A percentile compares a stretch with the other conserved stretches of the same genome.
phyloP scores from a whole-genome alignment of 1,140 invertebrate genomes.

The Calephelis nemesis region DNA sequence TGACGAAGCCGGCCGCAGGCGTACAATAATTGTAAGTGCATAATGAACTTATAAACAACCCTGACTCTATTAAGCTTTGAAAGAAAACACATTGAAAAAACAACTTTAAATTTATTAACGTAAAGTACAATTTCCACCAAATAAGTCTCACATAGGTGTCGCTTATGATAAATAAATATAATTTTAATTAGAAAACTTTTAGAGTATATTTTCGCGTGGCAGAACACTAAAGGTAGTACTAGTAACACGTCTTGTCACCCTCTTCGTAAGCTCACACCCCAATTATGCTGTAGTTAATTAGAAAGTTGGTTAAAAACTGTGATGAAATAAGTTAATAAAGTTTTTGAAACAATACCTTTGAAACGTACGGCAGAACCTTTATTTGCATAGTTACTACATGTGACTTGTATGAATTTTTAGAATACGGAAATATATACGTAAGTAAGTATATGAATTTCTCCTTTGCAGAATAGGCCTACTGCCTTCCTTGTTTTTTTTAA shows the following conservation, averaged over 20 bases:
- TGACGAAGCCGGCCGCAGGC: constrained; percentile 53
- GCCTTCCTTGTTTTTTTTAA: too few species aligned
- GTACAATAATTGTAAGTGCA: constrained; percentile 77
- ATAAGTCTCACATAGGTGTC: neutral
- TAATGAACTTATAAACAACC: constrained; percentile 68
- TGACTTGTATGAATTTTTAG: too few species aligned
- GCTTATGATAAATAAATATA: constrained; percentile 17
- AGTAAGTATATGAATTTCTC: too few species aligned
- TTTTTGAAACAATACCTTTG: neutral
- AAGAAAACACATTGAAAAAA: constrained; percentile 17
- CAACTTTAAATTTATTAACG: constrained; percentile 22
- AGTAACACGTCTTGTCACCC: constrained; percentile 60
- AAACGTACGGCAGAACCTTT: neutral
- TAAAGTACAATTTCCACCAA: constrained; percentile 28
- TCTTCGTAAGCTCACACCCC: constrained; percentile 49
- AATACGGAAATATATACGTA: too few species aligned
- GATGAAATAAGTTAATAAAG: constrained; percentile 28
- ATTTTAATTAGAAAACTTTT: constrained; percentile 24
- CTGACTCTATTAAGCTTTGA: constrained; percentile 56
- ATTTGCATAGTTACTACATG: too few species aligned
- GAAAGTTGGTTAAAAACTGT: constrained; percentile 52
- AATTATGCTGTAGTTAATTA: constrained; percentile 64
- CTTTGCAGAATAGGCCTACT: too few species aligned
- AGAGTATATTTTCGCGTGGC: constrained; percentile 31
- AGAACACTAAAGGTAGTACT: constrained; percentile 51